Evolutionary conservation across 1,140 invertebrate species (phyloP), one percentile per base, ranked within the genome.

Genomic region (Drosophila seguyi): DNA sequence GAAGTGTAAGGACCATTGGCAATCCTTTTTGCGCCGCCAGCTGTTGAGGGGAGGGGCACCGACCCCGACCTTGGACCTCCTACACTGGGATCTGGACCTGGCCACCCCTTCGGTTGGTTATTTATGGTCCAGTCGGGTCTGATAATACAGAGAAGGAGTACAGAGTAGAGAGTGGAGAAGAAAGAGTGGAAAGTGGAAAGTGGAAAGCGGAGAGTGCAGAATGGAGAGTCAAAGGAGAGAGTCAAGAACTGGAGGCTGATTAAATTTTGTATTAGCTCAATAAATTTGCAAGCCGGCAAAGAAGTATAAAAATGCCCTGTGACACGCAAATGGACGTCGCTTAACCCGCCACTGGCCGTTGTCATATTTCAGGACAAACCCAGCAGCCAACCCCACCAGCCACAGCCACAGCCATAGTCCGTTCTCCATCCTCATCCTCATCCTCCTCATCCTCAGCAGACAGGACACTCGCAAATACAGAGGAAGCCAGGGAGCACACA

Each of bases 261-360:
- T 87, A 87, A 87, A 87, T 87, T 87, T 79, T 88, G 84, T 87
- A 87, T 87, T 87, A 88, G 84, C 84, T 76, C 83, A 87, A 87
- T 87, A 87, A 87, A 87, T 87, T 87, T 73, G 76, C 75, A 75
- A 53, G 29, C 65, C 45, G 39, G 55, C 47, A 65, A 56, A 45
- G 45, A 45, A 78, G 67, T 38, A 68, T 69, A 77, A 85, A 67
- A 79, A 82, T 79, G 79, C 52, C 41, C 75, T 79, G 62, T 61
- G 83, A 87, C 65, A 82, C 69, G 83, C 83, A 86, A 86, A 86
- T 86, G 83, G 84, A 82, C 83, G 81, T 48, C 75, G 82, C 75
- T 85, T 85, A 86, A 85, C 63, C 68, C 77, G 36, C 58, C 62
- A 53, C 72, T 72, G 78, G 41, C 38, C 59, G 42, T 60, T 75